Conservation (phyloP, 2,888 invertebrate species). For the Disparrhopalites patrizii region DNA sequence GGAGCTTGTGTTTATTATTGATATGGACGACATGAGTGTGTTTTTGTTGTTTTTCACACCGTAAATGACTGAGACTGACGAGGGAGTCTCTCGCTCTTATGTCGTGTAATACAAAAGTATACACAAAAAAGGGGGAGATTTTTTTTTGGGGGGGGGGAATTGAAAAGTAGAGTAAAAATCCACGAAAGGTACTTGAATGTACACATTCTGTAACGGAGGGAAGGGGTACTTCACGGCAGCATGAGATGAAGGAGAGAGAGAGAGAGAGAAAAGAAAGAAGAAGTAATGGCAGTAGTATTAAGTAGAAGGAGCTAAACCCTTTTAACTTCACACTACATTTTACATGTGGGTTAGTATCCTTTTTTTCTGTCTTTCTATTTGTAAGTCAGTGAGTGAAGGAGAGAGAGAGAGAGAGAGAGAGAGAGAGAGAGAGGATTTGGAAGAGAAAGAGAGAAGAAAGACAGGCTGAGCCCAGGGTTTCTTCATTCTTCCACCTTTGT, state of each 20-base stretch:
- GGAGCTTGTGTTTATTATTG: too few relatives aligned
- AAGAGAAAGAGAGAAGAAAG: constrained; percentile 22
- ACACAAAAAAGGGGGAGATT: too few relatives aligned
- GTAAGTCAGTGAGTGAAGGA: neutral
- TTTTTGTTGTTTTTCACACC: too few relatives aligned
- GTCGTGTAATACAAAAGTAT: too few relatives aligned
- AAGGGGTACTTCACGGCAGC: neutral
- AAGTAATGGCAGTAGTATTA: neutral
- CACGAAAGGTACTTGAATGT: constrained; percentile 8
- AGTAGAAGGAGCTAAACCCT: constrained; percentile 24
- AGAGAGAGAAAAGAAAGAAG: neutral
- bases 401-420: constrained; percentile 1
- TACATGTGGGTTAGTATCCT: constrained; percentile 31
- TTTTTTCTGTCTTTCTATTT: constrained; percentile 14
- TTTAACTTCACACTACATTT: constrained; percentile 33
- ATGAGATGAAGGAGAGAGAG: neutral
- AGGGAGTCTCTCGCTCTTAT: too few relatives aligned
- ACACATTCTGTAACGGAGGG: neutral
- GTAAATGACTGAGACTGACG: too few relatives aligned
- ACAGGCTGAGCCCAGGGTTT: constrained; percentile 11
- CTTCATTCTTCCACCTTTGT: constrained; percentile 27
- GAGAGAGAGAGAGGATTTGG: constrained; percentile 9
- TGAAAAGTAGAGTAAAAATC: constrained; percentile 6
- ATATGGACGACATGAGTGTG: too few relatives aligned
- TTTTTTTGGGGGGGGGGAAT: too few relatives aligned